Conservation (phyloP, 2,797 vertebrate genomes). For the Enteromius argenteus region DNA sequence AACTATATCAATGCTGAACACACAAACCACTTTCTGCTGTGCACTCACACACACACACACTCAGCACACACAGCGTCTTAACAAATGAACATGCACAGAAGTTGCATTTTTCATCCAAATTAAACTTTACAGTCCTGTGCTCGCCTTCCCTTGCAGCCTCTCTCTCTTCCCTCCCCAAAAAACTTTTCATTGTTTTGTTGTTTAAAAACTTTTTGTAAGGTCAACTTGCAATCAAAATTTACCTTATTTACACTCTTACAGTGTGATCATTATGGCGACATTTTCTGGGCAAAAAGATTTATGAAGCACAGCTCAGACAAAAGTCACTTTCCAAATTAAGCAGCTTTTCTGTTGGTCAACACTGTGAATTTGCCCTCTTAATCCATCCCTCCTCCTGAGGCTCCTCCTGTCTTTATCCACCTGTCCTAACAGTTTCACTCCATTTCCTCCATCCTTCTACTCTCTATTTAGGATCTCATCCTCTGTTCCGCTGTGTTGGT, state of each 20-base stretch:
- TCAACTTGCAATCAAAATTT: background rate
- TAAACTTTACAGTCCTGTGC: background rate
- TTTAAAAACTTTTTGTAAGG: background rate
- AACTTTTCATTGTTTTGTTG: background rate
- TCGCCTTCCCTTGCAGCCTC: background rate
- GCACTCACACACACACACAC: background rate
- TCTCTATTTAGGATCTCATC: conserved; percentile 41
- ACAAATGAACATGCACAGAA: conserved; percentile 13
- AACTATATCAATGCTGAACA: conserved; percentile 7
- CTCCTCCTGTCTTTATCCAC: conserved; percentile 32
- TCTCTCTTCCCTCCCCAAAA: background rate
- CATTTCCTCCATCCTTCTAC: conserved; percentile 19
- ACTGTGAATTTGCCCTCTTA: background rate
- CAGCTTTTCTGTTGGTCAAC: background rate
- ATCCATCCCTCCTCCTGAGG: background rate
- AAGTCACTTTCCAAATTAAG: background rate
- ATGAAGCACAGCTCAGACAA: background rate
- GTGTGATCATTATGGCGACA: background rate
- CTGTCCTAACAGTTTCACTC: conserved; percentile 31
- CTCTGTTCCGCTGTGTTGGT: conserved; percentile 50
- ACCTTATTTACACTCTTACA: background rate
- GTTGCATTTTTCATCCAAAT: conserved; percentile 23
- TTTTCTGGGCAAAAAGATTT: background rate
- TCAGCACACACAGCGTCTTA: background rate
- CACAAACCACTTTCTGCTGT: background rate